Evolutionary conservation across 2,888 invertebrate genomes (phyloP).

Genomic region (Diloba caeruleocephala): DNA sequence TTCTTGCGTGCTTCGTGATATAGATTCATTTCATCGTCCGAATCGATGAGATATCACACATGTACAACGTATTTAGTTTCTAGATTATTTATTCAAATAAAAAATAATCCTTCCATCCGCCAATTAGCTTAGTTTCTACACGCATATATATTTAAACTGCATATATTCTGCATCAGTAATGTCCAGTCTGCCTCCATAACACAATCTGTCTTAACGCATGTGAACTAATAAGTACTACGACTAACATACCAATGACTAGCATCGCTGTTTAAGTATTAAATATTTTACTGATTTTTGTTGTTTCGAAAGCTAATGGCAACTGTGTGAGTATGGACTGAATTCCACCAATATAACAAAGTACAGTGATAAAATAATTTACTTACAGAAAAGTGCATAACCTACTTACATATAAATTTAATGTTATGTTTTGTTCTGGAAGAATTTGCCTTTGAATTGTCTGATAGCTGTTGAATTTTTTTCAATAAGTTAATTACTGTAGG

Average conservation of each 20-base stretch:
- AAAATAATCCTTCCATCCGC: constrained; percentile 2
- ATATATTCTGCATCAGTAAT: constrained; percentile 3
- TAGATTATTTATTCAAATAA: no score
- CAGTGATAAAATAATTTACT: no score
- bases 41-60: no score
- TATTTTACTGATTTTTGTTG: not conserved
- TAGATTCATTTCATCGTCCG: no score
- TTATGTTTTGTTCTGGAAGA: no score
- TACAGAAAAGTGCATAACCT: no score
- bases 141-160: constrained; percentile 9
- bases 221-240: constrained; percentile 41
- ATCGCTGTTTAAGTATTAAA: constrained; percentile 48
- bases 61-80: no score
- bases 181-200: constrained; percentile 38
- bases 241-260: constrained; percentile 67
- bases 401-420: no score
- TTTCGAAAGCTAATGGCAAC: not conserved
- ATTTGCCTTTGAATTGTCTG: no score
- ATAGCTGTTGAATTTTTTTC: no score
- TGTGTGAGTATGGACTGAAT: constrained; percentile 22
- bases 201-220: constrained; percentile 60
- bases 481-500: no score
- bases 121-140: constrained; percentile 7
- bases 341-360: not conserved
- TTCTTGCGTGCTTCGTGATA: no score